Conservation (phyloP, 2,888 invertebrate species). For the Nineta flava region DNA sequence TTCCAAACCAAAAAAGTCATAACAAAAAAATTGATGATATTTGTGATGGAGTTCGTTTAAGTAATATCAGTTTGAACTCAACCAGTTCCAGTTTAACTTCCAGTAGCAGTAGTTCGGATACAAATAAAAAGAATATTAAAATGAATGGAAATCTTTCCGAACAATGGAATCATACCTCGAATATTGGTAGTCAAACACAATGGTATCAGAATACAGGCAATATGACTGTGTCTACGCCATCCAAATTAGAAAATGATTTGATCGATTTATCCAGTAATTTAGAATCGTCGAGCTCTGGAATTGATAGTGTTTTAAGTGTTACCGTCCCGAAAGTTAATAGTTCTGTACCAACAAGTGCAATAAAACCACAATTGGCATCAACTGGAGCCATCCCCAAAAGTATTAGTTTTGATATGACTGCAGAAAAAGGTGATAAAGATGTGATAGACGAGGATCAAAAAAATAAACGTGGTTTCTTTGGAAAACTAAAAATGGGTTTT, state of each 20-base stretch:
- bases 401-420: slow-evolving; percentile 81
- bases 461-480: slow-evolving; percentile 49
- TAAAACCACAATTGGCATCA: slow-evolving; percentile 34
- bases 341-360: slow-evolving; percentile 14
- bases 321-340: slow-evolving; percentile 15
- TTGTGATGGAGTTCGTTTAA: slow-evolving; percentile 28
- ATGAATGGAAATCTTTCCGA: slow-evolving; percentile 11
- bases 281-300: background rate
- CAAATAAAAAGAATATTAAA: slow-evolving; percentile 15
- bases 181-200: slow-evolving; percentile 18
- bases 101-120: slow-evolving; percentile 30
- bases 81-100: slow-evolving; percentile 26
- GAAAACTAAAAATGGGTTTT: slow-evolving; percentile 53
- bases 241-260: background rate
- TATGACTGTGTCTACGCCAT: slow-evolving; percentile 27
- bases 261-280: background rate
- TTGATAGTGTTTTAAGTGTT: too few relatives aligned
- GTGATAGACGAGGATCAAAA: slow-evolving; percentile 36
- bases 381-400: slow-evolving; percentile 84
- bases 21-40: background rate
- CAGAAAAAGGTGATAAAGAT: slow-evolving; percentile 58
- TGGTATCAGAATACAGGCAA: slow-evolving; percentile 20
- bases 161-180: slow-evolving; percentile 17
- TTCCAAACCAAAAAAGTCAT: background rate
- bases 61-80: slow-evolving; percentile 36